phyloP scores from a whole-genome alignment of 2,888 invertebrate species.

The Coelinius sp. region DNA sequence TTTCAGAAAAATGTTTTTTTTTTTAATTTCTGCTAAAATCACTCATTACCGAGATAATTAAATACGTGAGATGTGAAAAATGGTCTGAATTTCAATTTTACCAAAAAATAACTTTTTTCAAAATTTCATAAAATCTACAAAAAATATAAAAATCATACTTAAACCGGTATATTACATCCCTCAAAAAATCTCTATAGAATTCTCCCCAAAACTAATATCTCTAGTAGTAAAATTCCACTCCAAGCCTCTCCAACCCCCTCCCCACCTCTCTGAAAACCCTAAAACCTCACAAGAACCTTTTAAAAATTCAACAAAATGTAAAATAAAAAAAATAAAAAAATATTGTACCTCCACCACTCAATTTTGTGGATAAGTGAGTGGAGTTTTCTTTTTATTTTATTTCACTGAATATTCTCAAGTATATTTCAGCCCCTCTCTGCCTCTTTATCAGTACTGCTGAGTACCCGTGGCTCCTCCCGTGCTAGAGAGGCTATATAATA shows the following conservation, averaged over 20 bases:
- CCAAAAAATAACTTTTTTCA: too few species aligned
- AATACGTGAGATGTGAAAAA: too few species aligned
- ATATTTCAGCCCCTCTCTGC: background rate
- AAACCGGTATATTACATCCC: too few species aligned
- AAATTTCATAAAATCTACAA: too few species aligned
- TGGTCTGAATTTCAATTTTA: too few species aligned
- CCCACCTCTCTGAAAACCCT: background rate
- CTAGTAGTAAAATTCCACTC: too few species aligned
- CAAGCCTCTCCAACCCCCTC: background rate
- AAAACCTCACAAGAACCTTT: background rate
- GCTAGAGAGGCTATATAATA: background rate
- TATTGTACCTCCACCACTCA: background rate
- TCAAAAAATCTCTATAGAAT: too few species aligned
- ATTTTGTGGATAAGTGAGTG: conserved; percentile 39
- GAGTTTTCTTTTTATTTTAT: background rate
- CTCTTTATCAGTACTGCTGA: background rate
- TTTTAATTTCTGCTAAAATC: too few species aligned
- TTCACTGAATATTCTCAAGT: background rate
- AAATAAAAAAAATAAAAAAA: conserved; percentile 13
- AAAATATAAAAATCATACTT: too few species aligned
- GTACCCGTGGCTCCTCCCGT: conserved; percentile 3
- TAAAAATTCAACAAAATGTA: background rate
- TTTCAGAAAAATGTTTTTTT: too few species aligned
- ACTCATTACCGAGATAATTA: too few species aligned
- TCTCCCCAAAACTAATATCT: too few species aligned